These are phyloP conservation scores for Neelides folsomi DNA, from an alignment of 2,888 invertebrate genomes.

Conservation along the genomic window DNA sequence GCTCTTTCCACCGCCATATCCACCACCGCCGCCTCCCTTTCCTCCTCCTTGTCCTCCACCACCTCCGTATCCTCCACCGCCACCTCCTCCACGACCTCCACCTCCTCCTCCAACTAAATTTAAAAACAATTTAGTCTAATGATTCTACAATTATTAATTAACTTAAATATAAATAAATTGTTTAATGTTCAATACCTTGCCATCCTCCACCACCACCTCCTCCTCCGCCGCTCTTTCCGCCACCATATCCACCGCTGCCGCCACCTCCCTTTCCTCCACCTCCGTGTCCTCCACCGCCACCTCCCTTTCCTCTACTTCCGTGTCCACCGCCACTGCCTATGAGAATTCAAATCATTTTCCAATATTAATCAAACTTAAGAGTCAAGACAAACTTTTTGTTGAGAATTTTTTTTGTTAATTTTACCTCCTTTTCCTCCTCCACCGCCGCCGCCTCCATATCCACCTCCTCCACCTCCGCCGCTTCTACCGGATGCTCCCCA, in stretches of 20 bases:
- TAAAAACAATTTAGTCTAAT: background rate
- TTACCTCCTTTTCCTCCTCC: constrained; percentile 1
- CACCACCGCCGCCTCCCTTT: background rate
- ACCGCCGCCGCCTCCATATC: constrained; percentile 4
- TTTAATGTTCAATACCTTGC: background rate
- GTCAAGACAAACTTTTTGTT: background rate
- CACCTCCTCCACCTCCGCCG: constrained; percentile 7
- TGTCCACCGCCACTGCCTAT: constrained; percentile 1
- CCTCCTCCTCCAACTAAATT: constrained; percentile 2
- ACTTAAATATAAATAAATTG: too few species aligned
- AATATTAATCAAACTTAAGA: background rate
- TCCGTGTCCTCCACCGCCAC: constrained; percentile 2
- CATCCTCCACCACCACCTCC: constrained; percentile 2
- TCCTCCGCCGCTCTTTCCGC: background rate
- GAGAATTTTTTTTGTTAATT: background rate
- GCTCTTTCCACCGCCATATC: background rate
- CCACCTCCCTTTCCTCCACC: constrained; percentile 1
- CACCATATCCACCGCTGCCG: background rate
- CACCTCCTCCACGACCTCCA: constrained; percentile 1
- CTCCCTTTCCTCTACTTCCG: background rate
- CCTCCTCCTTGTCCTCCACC: constrained; percentile 3
- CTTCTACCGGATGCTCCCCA: constrained; percentile 1
- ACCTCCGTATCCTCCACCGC: constrained; percentile 3
- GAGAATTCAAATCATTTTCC: background rate
- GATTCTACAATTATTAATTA: too few species aligned